phyloP scores from a whole-genome alignment of 2,797 vertebrate genomes.

The Synanceia verrucosa region DNA sequence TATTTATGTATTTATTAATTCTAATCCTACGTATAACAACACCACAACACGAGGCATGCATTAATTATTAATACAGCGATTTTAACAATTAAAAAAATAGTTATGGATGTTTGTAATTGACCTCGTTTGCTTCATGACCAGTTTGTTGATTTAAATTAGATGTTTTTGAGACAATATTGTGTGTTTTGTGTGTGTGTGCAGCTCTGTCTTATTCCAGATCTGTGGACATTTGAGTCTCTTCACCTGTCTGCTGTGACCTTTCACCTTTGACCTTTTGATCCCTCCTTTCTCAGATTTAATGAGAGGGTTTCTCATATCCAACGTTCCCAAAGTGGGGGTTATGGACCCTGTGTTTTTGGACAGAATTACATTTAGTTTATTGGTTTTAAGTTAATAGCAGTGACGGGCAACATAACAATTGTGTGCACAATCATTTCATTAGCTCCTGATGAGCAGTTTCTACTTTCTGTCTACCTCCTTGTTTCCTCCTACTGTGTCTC shows the following conservation, averaged over 20 bases:
- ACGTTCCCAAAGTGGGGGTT: background rate
- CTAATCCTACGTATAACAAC: background rate
- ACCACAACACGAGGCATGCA: background rate
- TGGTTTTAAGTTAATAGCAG: background rate
- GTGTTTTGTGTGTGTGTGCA: background rate
- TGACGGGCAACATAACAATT: background rate
- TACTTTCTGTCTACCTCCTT: background rate
- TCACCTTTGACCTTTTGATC: constrained; percentile 12
- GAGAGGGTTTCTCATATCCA: background rate
- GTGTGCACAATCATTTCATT: background rate
- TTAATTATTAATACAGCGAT: background rate
- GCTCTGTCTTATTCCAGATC: background rate
- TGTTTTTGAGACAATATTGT: background rate
- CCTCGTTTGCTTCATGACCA: background rate
- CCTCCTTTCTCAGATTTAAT: background rate
- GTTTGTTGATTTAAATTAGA: background rate
- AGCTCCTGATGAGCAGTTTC: background rate
- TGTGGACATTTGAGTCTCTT: constrained; percentile 10
- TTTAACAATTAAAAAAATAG: background rate
- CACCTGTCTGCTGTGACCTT: constrained; percentile 15
- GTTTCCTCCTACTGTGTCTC: background rate
- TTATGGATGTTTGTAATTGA: background rate
- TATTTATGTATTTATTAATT: no score
- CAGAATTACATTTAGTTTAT: background rate
- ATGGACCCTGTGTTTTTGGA: background rate